A percentile compares a stretch with the other conserved stretches of the same genome.
These are phyloP conservation scores for Malurus cyaneus DNA, from an alignment of 2,113 vertebrate species.

Conservation along the genomic window DNA sequence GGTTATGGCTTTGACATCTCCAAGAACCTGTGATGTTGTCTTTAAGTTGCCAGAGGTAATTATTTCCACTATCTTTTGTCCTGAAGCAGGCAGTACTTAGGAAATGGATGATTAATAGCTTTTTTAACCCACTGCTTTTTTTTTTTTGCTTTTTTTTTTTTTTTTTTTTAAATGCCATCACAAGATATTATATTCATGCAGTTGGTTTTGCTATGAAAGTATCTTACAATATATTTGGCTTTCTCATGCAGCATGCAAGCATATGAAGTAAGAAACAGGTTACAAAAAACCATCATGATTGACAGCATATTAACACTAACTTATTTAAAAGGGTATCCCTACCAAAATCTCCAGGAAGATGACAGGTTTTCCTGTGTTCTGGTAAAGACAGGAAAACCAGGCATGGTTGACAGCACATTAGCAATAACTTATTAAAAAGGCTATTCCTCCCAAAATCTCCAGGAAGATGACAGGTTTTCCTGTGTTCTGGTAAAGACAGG, in stretches of 20 bases:
- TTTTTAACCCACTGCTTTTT: background rate
- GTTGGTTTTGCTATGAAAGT: background rate
- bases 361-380: background rate
- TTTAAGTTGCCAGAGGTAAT: constrained; percentile 74
- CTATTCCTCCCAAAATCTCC: background rate
- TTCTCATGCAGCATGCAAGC: background rate
- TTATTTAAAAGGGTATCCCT: background rate
- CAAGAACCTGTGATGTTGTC: constrained; percentile 68
- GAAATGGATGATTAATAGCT: background rate
- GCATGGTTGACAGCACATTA: background rate
- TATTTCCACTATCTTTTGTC: background rate
- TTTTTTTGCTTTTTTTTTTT: background rate
- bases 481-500: background rate
- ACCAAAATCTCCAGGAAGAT: background rate
- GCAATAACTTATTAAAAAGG: background rate
- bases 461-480: background rate
- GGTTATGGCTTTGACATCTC: constrained; percentile 70
- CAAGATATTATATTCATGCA: background rate
- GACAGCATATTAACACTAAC: background rate
- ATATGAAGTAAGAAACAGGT: background rate
- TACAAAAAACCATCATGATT: background rate
- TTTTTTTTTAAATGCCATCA: background rate
- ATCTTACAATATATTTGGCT: background rate
- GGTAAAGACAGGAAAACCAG: background rate
- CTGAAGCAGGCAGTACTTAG: background rate